Conservation (phyloP, 2,888 invertebrate genomes). For the Dermolepida albohirtum region DNA sequence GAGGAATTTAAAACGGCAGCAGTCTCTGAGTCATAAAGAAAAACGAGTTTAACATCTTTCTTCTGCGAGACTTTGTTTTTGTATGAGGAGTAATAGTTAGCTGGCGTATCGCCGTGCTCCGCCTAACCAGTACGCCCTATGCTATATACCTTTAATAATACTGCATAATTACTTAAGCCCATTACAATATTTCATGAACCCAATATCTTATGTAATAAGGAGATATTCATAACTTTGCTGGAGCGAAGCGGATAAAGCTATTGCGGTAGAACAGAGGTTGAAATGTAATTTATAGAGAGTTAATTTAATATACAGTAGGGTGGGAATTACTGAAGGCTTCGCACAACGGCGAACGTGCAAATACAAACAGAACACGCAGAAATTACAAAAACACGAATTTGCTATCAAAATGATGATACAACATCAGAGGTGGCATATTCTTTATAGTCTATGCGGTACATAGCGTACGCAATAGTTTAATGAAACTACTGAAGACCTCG, state of each 20-base stretch:
- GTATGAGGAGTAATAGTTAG: conserved; percentile 6
- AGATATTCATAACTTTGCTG: conserved; percentile 18
- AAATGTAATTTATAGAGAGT: conserved; percentile 16
- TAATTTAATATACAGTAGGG: conserved; percentile 23
- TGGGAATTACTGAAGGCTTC: not conserved
- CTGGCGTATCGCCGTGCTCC: not conserved
- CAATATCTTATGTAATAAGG: conserved; percentile 35
- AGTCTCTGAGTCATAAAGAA: conserved; percentile 20
- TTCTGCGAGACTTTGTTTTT: conserved; percentile 21
- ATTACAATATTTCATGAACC: conserved; percentile 35
- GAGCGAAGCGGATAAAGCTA: conserved; percentile 12
- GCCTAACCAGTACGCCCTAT: conserved; percentile 9
- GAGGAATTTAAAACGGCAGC: conserved; percentile 22
- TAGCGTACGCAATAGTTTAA: too few species aligned
- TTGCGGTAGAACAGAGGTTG: conserved; percentile 8
- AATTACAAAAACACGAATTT: too few species aligned
- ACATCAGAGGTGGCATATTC: too few species aligned
- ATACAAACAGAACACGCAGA: too few species aligned
- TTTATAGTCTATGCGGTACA: too few species aligned
- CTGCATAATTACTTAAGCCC: conserved; percentile 30
- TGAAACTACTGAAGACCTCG: too few species aligned
- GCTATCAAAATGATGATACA: too few species aligned
- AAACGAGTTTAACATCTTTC: conserved; percentile 24
- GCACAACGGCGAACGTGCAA: too few species aligned
- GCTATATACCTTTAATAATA: not conserved